phyloP scores from a whole-genome alignment of 2,797 vertebrate genomes.

The Cottoperca gobio region DNA sequence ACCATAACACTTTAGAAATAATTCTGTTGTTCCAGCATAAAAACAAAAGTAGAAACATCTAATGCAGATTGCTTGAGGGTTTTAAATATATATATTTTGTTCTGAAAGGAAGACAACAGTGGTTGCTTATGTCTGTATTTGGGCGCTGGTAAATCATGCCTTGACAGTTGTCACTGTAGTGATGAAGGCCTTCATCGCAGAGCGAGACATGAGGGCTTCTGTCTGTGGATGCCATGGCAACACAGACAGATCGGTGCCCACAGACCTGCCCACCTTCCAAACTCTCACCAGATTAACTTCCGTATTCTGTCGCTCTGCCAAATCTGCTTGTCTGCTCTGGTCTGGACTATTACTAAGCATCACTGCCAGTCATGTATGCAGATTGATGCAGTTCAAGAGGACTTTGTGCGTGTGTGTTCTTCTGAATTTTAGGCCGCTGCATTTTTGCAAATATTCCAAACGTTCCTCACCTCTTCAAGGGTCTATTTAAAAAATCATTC shows the following conservation, averaged over 20 bases:
- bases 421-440: conserved; percentile 12
- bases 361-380: conserved; percentile 28
- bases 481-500: too few relatives aligned
- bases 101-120: conserved; percentile 8
- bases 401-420: conserved; percentile 23
- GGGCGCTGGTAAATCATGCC: conserved; percentile 31
- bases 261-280: conserved; percentile 42
- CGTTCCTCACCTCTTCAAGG: too few relatives aligned
- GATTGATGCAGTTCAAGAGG: conserved; percentile 37
- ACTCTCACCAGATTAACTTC: conserved; percentile 42
- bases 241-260: conserved; percentile 8
- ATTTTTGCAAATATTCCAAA: too few relatives aligned
- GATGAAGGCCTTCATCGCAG: conserved; percentile 55
- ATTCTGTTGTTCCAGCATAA: not conserved
- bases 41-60: conserved; percentile 10
- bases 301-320: conserved; percentile 8
- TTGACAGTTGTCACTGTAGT: conserved; percentile 61
- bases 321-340: conserved; percentile 23
- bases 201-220: conserved; percentile 47
- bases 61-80: not conserved
- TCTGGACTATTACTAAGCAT: not conserved
- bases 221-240: conserved; percentile 64
- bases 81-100: conserved; percentile 22
- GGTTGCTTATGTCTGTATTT: conserved; percentile 50
- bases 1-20: too few relatives aligned